Percentiles rank a stretch among this genome's conserved stretches.
Evolutionary conservation across 2,888 invertebrate species (phyloP).

Genomic region (Dynastes maya): DNA sequence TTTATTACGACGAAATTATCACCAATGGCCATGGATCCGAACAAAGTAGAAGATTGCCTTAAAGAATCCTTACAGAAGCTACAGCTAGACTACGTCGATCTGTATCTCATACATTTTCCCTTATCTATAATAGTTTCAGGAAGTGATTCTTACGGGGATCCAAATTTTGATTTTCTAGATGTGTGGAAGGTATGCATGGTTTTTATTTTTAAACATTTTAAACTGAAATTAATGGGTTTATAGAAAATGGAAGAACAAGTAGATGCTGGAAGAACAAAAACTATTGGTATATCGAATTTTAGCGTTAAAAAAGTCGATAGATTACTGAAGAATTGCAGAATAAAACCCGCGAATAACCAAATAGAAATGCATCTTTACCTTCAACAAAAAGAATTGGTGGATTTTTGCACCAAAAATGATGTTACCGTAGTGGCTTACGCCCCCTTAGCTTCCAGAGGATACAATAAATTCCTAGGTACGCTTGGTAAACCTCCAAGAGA

Average conservation of each 20-base stretch:
- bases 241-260: constrained; percentile 81
- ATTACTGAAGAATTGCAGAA: constrained; percentile 75
- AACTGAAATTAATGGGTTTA: constrained; percentile 12
- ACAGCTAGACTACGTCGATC: constrained; percentile 85
- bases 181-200: constrained; percentile 77
- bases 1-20: constrained; percentile 89
- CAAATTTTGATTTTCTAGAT: constrained; percentile 77
- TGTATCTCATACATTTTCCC: constrained; percentile 87
- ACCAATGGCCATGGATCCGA: constrained; percentile 76
- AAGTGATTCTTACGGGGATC: constrained; percentile 68
- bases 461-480: constrained; percentile 64
- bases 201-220: background rate
- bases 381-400: constrained; percentile 79
- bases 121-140: constrained; percentile 14
- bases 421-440: constrained; percentile 86
- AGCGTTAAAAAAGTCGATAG: constrained; percentile 81
- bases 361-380: constrained; percentile 86
- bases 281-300: constrained; percentile 91
- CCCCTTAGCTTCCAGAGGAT: constrained; percentile 79
- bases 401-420: constrained; percentile 76
- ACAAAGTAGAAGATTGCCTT: constrained; percentile 77
- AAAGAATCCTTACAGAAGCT: constrained; percentile 80
- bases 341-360: constrained; percentile 78
- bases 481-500: constrained; percentile 66
- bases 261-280: constrained; percentile 78